Percentiles rank a stretch among this genome's conserved stretches.
Conservation (phyloP, 2,797 vertebrate species). For the Staurois parvus region DNA sequence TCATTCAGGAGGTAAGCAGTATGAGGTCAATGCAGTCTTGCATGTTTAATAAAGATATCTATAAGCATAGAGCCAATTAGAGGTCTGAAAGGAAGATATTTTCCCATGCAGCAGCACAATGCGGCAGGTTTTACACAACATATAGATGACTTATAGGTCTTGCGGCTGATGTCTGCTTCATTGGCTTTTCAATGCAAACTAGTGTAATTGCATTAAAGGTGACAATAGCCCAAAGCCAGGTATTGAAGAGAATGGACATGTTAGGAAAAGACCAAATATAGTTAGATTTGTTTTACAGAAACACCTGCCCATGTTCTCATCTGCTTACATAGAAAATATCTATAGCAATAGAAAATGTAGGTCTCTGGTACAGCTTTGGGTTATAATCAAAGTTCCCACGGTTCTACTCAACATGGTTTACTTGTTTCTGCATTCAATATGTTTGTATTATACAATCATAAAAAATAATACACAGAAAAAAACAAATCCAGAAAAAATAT, state of each 20-base stretch:
- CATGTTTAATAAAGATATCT: background rate
- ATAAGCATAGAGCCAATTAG: conserved; percentile 66
- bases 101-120: conserved; percentile 73
- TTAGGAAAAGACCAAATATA: conserved; percentile 69
- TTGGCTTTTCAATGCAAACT: conserved; percentile 68
- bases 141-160: conserved; percentile 71
- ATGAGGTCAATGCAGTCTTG: background rate
- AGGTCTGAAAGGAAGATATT: conserved; percentile 72
- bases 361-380: conserved; percentile 59
- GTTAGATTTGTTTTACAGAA: conserved; percentile 69
- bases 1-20: too few species aligned
- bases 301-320: conserved; percentile 70
- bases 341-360: conserved; percentile 43
- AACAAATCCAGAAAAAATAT: too few species aligned
- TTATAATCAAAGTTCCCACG: conserved; percentile 70
- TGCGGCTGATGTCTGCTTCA: conserved; percentile 72
- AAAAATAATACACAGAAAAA: background rate
- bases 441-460: background rate
- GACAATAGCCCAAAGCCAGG: conserved; percentile 80
- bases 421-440: background rate
- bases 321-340: conserved; percentile 65
- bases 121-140: conserved; percentile 68
- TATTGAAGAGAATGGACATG: conserved; percentile 73
- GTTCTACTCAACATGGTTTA: conserved; percentile 67
- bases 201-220: conserved; percentile 75